Base-by-base conservation (phyloP, 23 tunicate genomes). In the Trididemnum nubilum region DNA sequence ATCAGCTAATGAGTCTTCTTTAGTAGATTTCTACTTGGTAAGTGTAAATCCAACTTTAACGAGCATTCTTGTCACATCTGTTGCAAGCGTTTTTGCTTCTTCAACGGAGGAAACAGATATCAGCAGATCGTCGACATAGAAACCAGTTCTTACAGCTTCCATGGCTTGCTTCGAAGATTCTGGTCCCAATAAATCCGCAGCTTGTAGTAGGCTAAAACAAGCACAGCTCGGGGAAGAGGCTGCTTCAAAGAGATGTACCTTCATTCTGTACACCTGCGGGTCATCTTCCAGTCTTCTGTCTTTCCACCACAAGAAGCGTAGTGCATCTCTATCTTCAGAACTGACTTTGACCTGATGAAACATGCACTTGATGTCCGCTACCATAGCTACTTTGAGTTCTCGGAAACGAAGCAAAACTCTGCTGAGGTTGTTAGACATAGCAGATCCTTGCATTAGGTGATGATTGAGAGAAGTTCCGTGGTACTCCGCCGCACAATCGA, bases 401-500 rank as follows among this genome's bases (percentile, higher is more conserved):
- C 67, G 67, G n/a, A 61, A 61, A 21, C 67, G 26, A 23, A 61
- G n/a, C 3, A 61, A n/a, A 12, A 61, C 67, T 21, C 67, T 26
- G 5, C 26, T 24, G 28, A 61, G 67, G n/a, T 22, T 61, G 29
- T 61, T 61, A 26, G 67, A 12, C 67, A 61, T 22, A 12, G 26
- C 26, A 3, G 67, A 26, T 21, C 67, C 67, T 61, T 24, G 26
- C 26, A 61, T 61, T n/a, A 61, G n/a, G n/a, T 12, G 26, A 15
- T 70, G 37, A 31, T 70, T 70, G n/a, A 70, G 26, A 70, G 76
- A 70, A 4, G 76, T 23, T 3, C 76, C 76, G 3, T 70, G 3
- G 26, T 70, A 70, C 30, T 70, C 44, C 2, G 76, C 39, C 26
- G 38, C 76, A 24, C 76, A 70, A n/a, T 70, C 76, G 76, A 70